Evolutionary conservation across 2,888 invertebrate species (phyloP).

Genomic region (Eubasilissa splendida): DNA sequence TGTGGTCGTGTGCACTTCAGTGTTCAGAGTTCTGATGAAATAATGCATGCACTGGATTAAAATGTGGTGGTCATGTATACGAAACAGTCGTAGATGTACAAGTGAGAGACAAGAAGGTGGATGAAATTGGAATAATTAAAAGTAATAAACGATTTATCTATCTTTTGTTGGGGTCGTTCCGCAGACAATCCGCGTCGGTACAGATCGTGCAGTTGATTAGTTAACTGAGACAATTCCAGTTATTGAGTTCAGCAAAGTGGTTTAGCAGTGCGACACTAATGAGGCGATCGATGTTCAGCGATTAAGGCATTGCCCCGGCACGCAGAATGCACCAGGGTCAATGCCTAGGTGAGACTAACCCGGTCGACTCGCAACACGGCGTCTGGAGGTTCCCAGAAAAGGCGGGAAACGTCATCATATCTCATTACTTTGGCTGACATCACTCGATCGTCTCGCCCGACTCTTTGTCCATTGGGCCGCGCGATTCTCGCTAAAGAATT

Average conservation of each 20-base stretch:
- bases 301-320: slow-evolving; percentile 22
- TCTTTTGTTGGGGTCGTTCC: neutral
- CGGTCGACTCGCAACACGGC: neutral
- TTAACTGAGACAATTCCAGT: neutral
- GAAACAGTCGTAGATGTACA: too few species aligned
- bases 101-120: too few species aligned
- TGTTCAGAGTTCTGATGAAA: too few species aligned
- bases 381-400: neutral
- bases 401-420: neutral
- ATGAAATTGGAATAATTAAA: too few species aligned
- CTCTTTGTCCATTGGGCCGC: neutral
- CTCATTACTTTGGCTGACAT: slow-evolving; percentile 1
- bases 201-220: neutral
- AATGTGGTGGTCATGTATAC: too few species aligned
- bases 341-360: slow-evolving; percentile 23
- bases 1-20: too few species aligned
- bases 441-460: neutral
- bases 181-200: neutral
- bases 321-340: slow-evolving; percentile 17
- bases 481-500: neutral
- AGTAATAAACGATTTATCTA: neutral
- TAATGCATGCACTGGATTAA: too few species aligned
- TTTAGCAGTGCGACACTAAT: slow-evolving; percentile 19
- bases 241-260: neutral
- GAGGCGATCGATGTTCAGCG: slow-evolving; percentile 17